Evolutionary conservation across 2,113 vertebrate genomes (phyloP), one percentile per base, ranked within the genome.

Genomic region (Labrus mixtus): DNA sequence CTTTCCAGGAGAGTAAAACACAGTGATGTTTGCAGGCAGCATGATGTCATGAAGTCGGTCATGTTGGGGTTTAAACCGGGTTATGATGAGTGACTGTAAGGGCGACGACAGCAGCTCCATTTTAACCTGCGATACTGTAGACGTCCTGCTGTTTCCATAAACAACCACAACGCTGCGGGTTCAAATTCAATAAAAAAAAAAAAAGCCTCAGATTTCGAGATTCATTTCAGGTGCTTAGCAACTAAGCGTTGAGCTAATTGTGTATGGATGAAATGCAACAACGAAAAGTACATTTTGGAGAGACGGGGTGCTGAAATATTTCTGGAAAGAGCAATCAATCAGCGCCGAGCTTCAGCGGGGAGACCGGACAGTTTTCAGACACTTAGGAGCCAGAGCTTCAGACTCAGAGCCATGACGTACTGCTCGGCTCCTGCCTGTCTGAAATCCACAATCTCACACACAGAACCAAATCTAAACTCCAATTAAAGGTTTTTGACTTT

Each of bases 351-450:
- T 90, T 84, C 83, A 57, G 92, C 45, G 37, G 83, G 88, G 89
- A 90, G 91, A 90, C 82, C 87, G 90, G 87, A 92, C 81, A 54
- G 75, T 85, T 92, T 92, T 92, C 92, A 93, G 92, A 94, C 90
- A 78, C 82, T 36, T 89, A 87, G 93, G 93, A 94, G 93, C 92
- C 92, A 94, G 90, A 51, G 48, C 84, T 93, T 90, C 86, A 89
- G 90, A 83, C 91, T 76, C 23, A 67, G 39, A 91, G 90, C 90
- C 89, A 92, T 92, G 92, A 91, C 88, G 88, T 84, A 88, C 87
- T 88, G 82, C 86, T 59, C 22, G 93, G 92, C 92, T 94, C 94
- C 93, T 90, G 92, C 83, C 87, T 90, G 94, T 94, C 94, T 95
- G 92, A 94, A 93, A 93, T 90, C 86, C 91, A 63, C 89, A 76